A percentile compares a stretch with the other conserved stretches of the same genome.
These are phyloP conservation scores for Nomada fabriciana DNA, from an alignment of 2,888 invertebrate species.

Conservation along the genomic window DNA sequence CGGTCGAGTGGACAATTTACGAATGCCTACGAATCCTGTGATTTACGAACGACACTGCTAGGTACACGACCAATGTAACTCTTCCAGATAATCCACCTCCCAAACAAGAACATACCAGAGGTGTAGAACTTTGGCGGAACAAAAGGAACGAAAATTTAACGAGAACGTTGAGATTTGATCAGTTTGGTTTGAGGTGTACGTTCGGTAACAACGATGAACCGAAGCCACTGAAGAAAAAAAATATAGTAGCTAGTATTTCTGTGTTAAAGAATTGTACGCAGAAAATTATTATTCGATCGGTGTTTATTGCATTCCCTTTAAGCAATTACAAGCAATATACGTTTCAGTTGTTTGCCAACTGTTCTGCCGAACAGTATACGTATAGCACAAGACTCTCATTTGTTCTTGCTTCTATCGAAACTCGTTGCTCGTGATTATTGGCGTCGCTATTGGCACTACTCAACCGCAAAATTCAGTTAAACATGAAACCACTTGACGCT, in stretches of 20 bases:
- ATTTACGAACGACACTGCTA: slow-evolving; percentile 56
- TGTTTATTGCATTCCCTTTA: neutral
- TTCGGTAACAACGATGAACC: neutral
- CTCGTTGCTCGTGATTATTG: slow-evolving; percentile 55
- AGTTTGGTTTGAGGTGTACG: neutral
- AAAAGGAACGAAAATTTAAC: slow-evolving; percentile 46
- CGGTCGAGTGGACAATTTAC: slow-evolving; percentile 66
- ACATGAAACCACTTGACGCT: too few relatives aligned
- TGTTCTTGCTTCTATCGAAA: slow-evolving; percentile 30
- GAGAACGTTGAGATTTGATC: slow-evolving; percentile 36
- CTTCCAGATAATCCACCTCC: slow-evolving; percentile 51
- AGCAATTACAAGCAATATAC: slow-evolving; percentile 9
- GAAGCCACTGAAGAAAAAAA: neutral
- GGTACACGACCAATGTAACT: slow-evolving; percentile 9
- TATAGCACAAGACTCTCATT: slow-evolving; percentile 26
- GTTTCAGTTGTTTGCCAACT: neutral
- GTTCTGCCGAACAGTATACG: slow-evolving; percentile 18
- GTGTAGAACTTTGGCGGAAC: neutral
- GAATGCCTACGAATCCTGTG: slow-evolving; percentile 58
- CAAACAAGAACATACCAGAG: slow-evolving; percentile 13
- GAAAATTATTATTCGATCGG: neutral
- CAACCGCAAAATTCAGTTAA: neutral
- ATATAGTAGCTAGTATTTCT: neutral
- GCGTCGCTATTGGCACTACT: slow-evolving; percentile 13
- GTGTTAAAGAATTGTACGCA: neutral